Evolutionary conservation across 2,113 vertebrate species (phyloP).

Genomic region (Pleuronectes platessa): DNA sequence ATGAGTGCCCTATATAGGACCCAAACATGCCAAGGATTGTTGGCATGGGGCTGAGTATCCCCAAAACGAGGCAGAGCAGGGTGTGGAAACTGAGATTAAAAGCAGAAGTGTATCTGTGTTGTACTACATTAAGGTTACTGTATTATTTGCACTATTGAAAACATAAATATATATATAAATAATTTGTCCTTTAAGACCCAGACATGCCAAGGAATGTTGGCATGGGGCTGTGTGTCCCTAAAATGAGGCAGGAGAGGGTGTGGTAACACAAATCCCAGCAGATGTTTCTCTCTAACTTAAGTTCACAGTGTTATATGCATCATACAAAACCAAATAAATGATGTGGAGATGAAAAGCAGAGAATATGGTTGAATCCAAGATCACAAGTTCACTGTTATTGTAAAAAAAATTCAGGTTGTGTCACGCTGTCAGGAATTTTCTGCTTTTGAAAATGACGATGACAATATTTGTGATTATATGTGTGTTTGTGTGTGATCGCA

Average conservation of each 20-base stretch:
- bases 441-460: neutral
- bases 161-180: neutral
- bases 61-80: constrained; percentile 47
- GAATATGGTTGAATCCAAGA: neutral
- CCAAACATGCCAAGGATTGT: constrained; percentile 65
- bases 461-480: neutral
- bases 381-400: neutral
- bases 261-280: constrained; percentile 26
- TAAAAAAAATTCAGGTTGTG: neutral
- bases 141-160: neutral
- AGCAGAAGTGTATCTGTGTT: neutral
- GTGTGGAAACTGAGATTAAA: constrained; percentile 38
- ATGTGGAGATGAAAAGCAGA: neutral
- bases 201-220: constrained; percentile 72
- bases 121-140: neutral
- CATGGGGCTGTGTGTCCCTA: constrained; percentile 49
- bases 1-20: constrained; percentile 66
- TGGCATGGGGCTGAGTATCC: constrained; percentile 59
- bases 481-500: neutral
- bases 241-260: constrained; percentile 47
- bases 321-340: neutral
- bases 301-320: neutral
- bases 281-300: neutral
- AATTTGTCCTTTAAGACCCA: neutral
- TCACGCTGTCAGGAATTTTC: neutral